Conservation (phyloP, 2,888 invertebrate species). For the Elmis aenea region DNA sequence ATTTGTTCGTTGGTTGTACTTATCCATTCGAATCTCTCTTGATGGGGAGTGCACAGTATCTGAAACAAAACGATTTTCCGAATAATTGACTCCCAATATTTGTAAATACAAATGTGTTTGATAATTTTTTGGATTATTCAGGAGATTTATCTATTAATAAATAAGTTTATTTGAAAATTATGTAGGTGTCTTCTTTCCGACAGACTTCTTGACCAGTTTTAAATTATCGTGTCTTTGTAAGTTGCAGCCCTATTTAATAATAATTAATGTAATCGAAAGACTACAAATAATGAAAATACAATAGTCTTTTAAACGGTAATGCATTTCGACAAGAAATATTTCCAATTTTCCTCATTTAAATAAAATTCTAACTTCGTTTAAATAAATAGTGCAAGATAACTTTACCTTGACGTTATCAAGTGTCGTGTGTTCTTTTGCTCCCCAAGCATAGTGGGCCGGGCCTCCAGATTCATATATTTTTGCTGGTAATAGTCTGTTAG, state of each 20-base stretch:
- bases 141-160: too few species aligned
- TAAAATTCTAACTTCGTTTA: too few species aligned
- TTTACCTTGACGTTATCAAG: slow-evolving; percentile 5
- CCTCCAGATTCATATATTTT: slow-evolving; percentile 1
- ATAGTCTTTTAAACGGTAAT: neutral
- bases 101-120: too few species aligned
- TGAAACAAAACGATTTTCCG: too few species aligned
- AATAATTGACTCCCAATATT: too few species aligned
- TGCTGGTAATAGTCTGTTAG: slow-evolving; percentile 4
- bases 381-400: neutral
- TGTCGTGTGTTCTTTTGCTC: slow-evolving; percentile 3
- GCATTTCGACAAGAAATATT: neutral
- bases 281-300: neutral
- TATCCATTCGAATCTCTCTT: slow-evolving; percentile 13
- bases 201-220: too few species aligned
- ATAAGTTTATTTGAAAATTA: too few species aligned
- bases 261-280: too few species aligned
- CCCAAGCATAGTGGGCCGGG: slow-evolving; percentile 5
- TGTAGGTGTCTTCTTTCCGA: too few species aligned
- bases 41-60: slow-evolving; percentile 13
- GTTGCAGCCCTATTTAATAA: too few species aligned
- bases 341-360: neutral
- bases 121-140: too few species aligned
- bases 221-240: too few species aligned
- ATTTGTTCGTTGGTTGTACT: slow-evolving; percentile 7